phyloP scores from a whole-genome alignment of 2,113 vertebrate genomes.

The Phylloscopus trochiloides region DNA sequence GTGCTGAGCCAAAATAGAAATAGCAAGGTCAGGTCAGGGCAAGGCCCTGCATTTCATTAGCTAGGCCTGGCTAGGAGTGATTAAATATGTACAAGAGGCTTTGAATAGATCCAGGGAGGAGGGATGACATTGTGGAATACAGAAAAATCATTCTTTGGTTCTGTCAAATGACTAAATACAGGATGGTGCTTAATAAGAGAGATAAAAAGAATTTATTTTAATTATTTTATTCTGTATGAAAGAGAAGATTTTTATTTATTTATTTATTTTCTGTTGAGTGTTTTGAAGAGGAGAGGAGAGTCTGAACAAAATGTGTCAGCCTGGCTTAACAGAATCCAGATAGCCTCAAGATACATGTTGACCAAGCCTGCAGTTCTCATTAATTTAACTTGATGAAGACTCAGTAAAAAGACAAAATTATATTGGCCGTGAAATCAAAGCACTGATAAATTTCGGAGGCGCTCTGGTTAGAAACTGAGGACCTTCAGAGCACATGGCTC shows the following conservation, averaged over 20 bases:
- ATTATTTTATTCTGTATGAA: constrained; percentile 69
- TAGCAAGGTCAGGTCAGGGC: constrained; percentile 74
- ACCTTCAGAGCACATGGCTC: background rate
- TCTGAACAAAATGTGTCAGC: background rate
- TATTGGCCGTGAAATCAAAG: background rate
- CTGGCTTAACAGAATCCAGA: constrained; percentile 2
- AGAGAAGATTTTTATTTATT: background rate
- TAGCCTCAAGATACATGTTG: background rate
- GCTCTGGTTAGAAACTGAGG: background rate
- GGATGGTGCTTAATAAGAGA: constrained; percentile 64
- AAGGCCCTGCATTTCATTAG: constrained; percentile 78
- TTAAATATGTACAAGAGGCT: constrained; percentile 73
- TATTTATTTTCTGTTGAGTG: background rate
- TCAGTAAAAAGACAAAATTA: background rate
- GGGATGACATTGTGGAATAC: constrained; percentile 59
- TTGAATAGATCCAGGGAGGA: constrained; percentile 70
- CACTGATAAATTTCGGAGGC: background rate
- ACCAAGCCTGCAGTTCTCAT: background rate
- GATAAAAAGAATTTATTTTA: constrained; percentile 69
- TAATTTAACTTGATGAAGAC: background rate
- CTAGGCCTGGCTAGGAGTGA: constrained; percentile 66
- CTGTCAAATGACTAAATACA: constrained; percentile 58
- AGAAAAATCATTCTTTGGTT: constrained; percentile 73
- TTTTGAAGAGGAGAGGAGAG: background rate
- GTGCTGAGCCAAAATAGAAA: constrained; percentile 77